These are phyloP conservation scores for Idaea dimidiata DNA, from an alignment of 2,888 invertebrate genomes.

Conservation along the genomic window DNA sequence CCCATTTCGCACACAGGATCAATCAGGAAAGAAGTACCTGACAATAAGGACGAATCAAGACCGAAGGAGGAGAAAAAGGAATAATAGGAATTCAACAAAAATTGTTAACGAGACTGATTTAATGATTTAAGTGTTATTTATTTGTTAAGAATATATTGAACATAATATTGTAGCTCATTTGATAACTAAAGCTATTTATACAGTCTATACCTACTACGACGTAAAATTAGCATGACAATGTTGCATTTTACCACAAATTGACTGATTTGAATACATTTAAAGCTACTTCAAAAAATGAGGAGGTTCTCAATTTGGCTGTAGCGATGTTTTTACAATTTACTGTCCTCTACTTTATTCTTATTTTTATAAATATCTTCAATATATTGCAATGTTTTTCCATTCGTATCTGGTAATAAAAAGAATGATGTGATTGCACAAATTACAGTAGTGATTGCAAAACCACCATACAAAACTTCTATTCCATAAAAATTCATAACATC, in stretches of 20 bases:
- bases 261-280: too few species aligned
- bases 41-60: background rate
- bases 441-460: slow-evolving; percentile 8
- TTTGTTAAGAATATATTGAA: background rate
- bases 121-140: background rate
- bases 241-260: background rate
- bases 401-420: slow-evolving; percentile 42
- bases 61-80: background rate
- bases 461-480: slow-evolving; percentile 2
- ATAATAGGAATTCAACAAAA: background rate
- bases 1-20: slow-evolving; percentile 82
- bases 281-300: too few species aligned
- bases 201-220: background rate
- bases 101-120: background rate
- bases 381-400: slow-evolving; percentile 80
- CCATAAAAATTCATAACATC: slow-evolving; percentile 6
- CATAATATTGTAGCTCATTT: background rate
- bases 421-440: slow-evolving; percentile 16
- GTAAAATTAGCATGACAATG: background rate
- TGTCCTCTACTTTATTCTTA: slow-evolving; percentile 5
- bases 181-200: background rate
- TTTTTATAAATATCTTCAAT: slow-evolving; percentile 46
- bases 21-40: slow-evolving; percentile 54
- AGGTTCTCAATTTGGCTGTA: background rate
- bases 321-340: slow-evolving; percentile 3